Conservation (phyloP, 2,888 invertebrate genomes). For the Cerceris rybyensis region DNA sequence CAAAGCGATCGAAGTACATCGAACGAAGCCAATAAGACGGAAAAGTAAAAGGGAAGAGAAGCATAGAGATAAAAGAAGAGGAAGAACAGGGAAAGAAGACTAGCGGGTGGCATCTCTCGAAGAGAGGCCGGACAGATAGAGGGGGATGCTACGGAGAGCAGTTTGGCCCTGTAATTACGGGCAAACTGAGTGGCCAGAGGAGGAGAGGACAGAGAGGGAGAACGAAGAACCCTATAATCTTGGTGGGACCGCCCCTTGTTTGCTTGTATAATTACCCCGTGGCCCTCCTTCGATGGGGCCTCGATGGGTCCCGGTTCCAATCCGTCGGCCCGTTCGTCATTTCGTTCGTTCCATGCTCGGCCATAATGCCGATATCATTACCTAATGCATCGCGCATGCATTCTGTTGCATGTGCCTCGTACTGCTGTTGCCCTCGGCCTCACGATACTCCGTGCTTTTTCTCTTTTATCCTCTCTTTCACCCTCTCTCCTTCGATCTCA, state of each 20-base stretch:
- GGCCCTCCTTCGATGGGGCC: constrained; percentile 73
- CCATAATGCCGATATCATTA: constrained; percentile 77
- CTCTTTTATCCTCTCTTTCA: constrained; percentile 7
- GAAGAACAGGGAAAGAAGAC: constrained; percentile 59
- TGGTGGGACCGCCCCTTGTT: constrained; percentile 78
- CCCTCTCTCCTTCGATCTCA: neutral
- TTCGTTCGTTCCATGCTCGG: constrained; percentile 66
- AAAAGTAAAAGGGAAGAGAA: neutral
- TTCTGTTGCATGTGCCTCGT: constrained; percentile 54
- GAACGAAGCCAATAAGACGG: constrained; percentile 2
- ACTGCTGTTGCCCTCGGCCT: constrained; percentile 47
- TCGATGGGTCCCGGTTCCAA: constrained; percentile 68
- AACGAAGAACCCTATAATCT: constrained; percentile 76
- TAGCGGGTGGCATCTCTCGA: constrained; percentile 65
- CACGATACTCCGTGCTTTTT: constrained; percentile 39
- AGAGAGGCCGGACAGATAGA: constrained; percentile 27
- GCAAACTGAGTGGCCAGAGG: constrained; percentile 66
- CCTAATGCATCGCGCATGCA: constrained; percentile 72
- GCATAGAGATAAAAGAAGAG: neutral
- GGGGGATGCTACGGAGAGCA: constrained; percentile 65
- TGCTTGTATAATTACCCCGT: constrained; percentile 79
- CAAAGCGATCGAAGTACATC: neutral
- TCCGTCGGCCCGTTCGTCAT: constrained; percentile 72
- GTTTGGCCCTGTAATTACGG: constrained; percentile 79
- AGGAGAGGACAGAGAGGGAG: constrained; percentile 45